These are phyloP conservation scores for Tethea ocularis DNA, from an alignment of 2,888 invertebrate genomes.

Conservation along the genomic window DNA sequence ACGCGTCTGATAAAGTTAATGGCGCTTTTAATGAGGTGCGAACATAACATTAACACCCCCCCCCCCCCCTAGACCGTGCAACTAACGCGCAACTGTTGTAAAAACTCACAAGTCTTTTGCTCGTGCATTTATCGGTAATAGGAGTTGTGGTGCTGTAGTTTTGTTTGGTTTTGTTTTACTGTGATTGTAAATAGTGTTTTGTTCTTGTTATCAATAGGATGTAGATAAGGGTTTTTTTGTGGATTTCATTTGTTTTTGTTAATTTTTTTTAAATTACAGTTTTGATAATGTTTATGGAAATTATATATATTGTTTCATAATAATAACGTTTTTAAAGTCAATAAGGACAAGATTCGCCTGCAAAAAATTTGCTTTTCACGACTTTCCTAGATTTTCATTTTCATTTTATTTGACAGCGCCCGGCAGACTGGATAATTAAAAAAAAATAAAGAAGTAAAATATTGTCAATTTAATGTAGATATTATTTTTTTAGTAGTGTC, in stretches of 20 bases:
- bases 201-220: background rate
- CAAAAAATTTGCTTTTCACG: too few relatives aligned
- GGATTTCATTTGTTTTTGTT: background rate
- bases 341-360: too few relatives aligned
- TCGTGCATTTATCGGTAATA: background rate
- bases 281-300: too few relatives aligned
- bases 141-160: background rate
- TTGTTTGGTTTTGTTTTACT: background rate
- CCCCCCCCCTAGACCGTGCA: background rate
- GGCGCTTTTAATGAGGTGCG: conserved; percentile 17
- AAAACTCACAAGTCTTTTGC: conserved; percentile 34
- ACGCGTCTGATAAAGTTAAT: conserved; percentile 41
- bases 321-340: too few relatives aligned
- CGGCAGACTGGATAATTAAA: too few relatives aligned
- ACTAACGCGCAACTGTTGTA: conserved; percentile 42
- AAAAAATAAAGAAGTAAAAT: too few relatives aligned
- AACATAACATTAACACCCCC: background rate
- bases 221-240: background rate
- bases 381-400: too few relatives aligned
- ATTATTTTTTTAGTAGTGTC: too few relatives aligned
- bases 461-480: too few relatives aligned
- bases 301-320: too few relatives aligned
- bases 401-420: too few relatives aligned
- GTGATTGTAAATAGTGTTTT: background rate
- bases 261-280: too few relatives aligned